Evolutionary conservation across 2,888 invertebrate species (phyloP).

Genomic region (Argyra leucocephala): DNA sequence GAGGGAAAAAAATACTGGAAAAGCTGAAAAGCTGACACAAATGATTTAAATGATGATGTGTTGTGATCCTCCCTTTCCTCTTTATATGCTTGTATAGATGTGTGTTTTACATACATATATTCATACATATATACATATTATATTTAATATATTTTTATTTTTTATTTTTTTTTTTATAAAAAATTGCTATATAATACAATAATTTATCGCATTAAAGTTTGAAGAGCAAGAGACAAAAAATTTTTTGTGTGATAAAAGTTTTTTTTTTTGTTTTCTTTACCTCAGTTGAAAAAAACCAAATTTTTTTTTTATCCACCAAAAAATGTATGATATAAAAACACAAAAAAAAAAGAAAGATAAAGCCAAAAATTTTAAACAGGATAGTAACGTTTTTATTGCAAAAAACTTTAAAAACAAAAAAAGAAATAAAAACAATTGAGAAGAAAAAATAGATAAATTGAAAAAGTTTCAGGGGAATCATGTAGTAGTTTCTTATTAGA

Average conservation of each 20-base stretch:
- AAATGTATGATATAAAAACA: slow-evolving; percentile 11
- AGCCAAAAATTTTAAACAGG: too few species aligned
- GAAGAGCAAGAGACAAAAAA: not conserved
- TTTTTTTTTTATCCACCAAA: too few species aligned
- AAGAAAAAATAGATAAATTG: too few species aligned
- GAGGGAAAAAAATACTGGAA: not conserved
- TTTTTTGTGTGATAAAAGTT: not conserved
- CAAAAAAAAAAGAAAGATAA: slow-evolving; percentile 20
- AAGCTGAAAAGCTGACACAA: not conserved
- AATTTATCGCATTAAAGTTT: not conserved
- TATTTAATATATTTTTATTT: not conserved
- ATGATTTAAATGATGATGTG: slow-evolving; percentile 3
- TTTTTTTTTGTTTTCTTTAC: not conserved
- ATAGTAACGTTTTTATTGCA: too few species aligned
- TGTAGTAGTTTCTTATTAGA: too few species aligned
- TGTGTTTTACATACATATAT: not conserved
- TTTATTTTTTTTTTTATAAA: too few species aligned
- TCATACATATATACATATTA: not conserved
- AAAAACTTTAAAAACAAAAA: too few species aligned
- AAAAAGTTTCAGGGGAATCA: too few species aligned
- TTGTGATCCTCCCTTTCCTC: too few species aligned
- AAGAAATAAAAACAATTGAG: too few species aligned
- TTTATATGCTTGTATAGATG: too few species aligned
- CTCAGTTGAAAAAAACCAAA: slow-evolving; percentile 17
- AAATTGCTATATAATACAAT: not conserved